Percentiles rank a stretch among this genome's conserved stretches.
phyloP scores from a whole-genome alignment of 2,888 invertebrate genomes.

The Embidobia sp. region DNA sequence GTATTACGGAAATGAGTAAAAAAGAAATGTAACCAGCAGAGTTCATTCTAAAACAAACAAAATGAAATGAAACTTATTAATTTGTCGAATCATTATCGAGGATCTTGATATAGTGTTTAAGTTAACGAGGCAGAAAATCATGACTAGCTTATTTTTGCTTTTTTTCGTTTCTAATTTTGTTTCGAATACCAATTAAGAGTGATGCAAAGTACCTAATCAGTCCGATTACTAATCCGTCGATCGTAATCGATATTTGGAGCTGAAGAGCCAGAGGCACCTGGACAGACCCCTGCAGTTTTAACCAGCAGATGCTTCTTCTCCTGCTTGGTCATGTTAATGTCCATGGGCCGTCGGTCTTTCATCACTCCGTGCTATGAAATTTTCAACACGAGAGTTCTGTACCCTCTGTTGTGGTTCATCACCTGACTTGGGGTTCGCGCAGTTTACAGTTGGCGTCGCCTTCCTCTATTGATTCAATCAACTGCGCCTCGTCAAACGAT shows the following conservation, averaged over 20 bases:
- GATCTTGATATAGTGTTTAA: too few species aligned
- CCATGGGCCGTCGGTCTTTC: slow-evolving; percentile 29
- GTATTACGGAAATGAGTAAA: too few species aligned
- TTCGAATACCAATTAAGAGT: slow-evolving; percentile 37
- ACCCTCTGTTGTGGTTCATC: slow-evolving; percentile 57
- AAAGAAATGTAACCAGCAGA: too few species aligned
- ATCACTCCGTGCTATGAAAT: slow-evolving; percentile 41
- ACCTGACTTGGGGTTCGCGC: slow-evolving; percentile 60
- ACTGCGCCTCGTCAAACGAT: slow-evolving; percentile 39
- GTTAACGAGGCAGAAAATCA: slow-evolving; percentile 14
- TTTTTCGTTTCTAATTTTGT: slow-evolving; percentile 22
- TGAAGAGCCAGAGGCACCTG: slow-evolving; percentile 73
- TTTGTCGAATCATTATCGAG: neutral
- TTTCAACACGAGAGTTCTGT: slow-evolving; percentile 28
- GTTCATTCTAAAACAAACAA: too few species aligned
- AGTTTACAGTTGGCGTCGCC: slow-evolving; percentile 51
- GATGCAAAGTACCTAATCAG: slow-evolving; percentile 29
- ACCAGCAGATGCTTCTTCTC: slow-evolving; percentile 51
- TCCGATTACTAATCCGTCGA: slow-evolving; percentile 12
- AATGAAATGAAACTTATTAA: too few species aligned
- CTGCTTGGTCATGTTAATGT: slow-evolving; percentile 52
- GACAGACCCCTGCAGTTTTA: slow-evolving; percentile 71
- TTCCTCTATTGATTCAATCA: slow-evolving; percentile 54
- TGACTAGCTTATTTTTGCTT: slow-evolving; percentile 10
- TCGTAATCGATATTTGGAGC: slow-evolving; percentile 57